Evolutionary conservation across 2,888 invertebrate species (phyloP), one percentile per base, ranked within the genome.

Genomic region (Sinelater perroti): DNA sequence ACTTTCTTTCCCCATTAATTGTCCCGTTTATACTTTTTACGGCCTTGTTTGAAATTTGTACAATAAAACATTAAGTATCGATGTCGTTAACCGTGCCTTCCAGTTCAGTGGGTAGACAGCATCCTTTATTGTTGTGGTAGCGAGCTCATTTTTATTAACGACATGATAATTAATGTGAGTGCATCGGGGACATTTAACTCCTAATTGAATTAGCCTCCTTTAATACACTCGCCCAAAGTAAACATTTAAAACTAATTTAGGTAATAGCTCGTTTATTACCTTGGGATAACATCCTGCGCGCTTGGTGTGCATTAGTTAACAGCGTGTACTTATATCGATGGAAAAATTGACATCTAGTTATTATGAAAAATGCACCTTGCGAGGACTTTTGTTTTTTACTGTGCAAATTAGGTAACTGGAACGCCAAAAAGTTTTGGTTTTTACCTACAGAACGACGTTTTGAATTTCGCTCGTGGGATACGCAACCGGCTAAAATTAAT

Each of bases 181-280:
- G 53, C 40, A 54, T 50, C 54, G 44, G 20, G 42, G 47, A 8
- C 35, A 52, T 17, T 30, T 35, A 31, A 45, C 45, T 42, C 26
- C 51, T 46, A 42, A 61, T 54, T 44, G 35, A 57, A 57, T 61
- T 61, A 54, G 35, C 50, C 49, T 60, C 56, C 49, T 53, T 35
- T 45, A 35, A 46, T 40, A 46, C 38, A 30, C 36, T n/a, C n/a
- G n/a, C n/a, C n/a, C 36, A 31, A 28, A 20, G 56, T 31, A 51
- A 40, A 40, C 24, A 40, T 40, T 24, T 40, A 38, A 47, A 44
- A 51, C 38, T 49, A 42, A 46, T 47, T 53, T 35, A 33, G 33
- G 20, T 30, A 35, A 11, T 10, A 14, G 20, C 8, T 20, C 3
- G 24, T 40, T 24, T n/a, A 40, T 40, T 40, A 40, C 13, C 40